Conservation (phyloP, 1,140 invertebrate species). For the Saccostrea cuccullata region DNA sequence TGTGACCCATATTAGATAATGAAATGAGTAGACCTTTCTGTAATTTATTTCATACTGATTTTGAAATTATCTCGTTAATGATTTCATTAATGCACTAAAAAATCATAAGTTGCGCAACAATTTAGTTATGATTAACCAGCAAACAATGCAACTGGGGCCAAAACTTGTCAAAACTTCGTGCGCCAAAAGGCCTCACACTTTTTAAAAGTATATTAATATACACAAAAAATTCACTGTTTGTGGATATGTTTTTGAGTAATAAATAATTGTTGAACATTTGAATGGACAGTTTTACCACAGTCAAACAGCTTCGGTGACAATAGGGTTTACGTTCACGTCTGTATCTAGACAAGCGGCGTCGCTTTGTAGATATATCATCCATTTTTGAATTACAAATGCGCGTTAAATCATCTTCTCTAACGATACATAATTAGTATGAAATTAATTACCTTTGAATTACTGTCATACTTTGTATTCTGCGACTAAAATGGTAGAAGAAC, state of each 20-base stretch:
- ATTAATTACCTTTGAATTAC: conserved; percentile 33
- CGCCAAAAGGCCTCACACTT: background rate
- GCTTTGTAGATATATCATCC: background rate
- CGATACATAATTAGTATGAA: conserved; percentile 17
- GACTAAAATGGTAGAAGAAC: background rate
- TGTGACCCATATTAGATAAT: no score
- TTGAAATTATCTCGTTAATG: no score
- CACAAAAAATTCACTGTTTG: background rate
- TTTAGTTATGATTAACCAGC: background rate
- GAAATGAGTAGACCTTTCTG: no score
- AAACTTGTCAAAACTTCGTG: conserved; percentile 4
- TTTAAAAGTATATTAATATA: conserved; percentile 9
- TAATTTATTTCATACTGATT: no score
- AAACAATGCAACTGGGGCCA: background rate
- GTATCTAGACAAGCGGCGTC: conserved; percentile 1
- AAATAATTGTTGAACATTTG: conserved; percentile 30
- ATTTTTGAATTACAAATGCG: conserved; percentile 17
- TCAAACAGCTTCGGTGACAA: conserved; percentile 15
- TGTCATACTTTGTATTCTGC: background rate
- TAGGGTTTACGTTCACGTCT: background rate
- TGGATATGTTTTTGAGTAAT: conserved; percentile 7
- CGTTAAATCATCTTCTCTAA: conserved; percentile 23
- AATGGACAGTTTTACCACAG: background rate
- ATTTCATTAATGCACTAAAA: background rate
- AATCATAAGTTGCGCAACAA: background rate